Evolutionary conservation across 2,888 invertebrate species (phyloP).

Genomic region (Drosophila niveifrons): DNA sequence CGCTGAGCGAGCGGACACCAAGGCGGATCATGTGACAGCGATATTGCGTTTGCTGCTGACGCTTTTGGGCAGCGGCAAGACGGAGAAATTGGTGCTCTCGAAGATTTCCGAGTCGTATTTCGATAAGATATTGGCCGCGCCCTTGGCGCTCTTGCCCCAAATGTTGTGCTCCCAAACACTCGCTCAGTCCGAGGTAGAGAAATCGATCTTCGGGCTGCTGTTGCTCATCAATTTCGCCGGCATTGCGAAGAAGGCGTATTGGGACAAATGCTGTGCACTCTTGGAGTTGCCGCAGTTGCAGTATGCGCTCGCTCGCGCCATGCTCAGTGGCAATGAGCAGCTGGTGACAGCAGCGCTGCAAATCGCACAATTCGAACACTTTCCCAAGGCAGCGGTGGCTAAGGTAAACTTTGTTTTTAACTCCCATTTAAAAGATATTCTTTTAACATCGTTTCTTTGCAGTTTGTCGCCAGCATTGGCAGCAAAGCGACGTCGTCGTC

Average conservation of each 20-base stretch:
- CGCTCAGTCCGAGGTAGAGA: conserved; percentile 75
- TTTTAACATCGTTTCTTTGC: background rate
- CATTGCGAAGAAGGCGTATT: conserved; percentile 84
- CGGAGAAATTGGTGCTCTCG: conserved; percentile 82
- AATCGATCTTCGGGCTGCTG: conserved; percentile 79
- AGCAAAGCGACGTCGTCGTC: background rate
- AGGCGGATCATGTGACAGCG: conserved; percentile 72
- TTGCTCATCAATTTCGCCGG: conserved; percentile 82
- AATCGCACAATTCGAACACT: conserved; percentile 83
- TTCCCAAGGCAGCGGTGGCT: conserved; percentile 81
- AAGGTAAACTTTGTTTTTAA: conserved; percentile 63
- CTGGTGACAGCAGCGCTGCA: conserved; percentile 82
- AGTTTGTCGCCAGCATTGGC: conserved; percentile 74
- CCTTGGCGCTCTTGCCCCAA: conserved; percentile 74
- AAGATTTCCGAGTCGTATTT: conserved; percentile 84
- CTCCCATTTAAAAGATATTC: background rate
- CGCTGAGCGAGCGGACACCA: conserved; percentile 78
- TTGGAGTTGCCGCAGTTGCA: conserved; percentile 82
- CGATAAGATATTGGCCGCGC: conserved; percentile 82
- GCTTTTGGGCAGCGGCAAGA: conserved; percentile 79
- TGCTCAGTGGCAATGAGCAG: conserved; percentile 76
- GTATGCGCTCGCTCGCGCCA: conserved; percentile 82
- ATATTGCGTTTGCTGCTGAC: conserved; percentile 77
- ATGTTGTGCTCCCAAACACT: conserved; percentile 62
- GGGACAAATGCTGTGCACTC: conserved; percentile 81